phyloP scores from a whole-genome alignment of 2,888 invertebrate genomes.

The Petrolisthes cinctipes region DNA sequence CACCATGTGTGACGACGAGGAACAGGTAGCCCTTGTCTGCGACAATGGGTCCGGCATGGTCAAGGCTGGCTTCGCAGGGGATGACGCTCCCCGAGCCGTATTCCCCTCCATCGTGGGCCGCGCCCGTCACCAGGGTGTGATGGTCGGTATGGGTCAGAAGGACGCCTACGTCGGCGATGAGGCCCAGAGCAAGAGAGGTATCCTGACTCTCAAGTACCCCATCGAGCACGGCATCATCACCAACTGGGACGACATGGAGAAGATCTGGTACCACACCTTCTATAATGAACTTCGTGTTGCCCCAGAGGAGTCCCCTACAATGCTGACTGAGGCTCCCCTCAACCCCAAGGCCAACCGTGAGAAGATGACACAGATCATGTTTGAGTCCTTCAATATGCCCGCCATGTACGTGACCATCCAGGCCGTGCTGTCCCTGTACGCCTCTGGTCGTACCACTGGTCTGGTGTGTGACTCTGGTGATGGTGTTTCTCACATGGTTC shows the following conservation, averaged over 20 bases:
- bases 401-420: constrained; percentile 73
- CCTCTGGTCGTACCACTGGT: constrained; percentile 72
- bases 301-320: constrained; percentile 88
- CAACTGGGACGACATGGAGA: constrained; percentile 99
- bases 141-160: constrained; percentile 98
- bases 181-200: constrained; percentile 85
- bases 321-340: constrained; percentile 86
- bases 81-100: constrained; percentile 44
- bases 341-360: constrained; percentile 96
- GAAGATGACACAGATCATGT: constrained; percentile 84
- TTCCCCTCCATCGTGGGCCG: constrained; percentile 47
- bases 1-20: constrained; percentile 10
- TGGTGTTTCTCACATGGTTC: constrained; percentile 72
- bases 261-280: constrained; percentile 99
- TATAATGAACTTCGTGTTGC: constrained; percentile 96
- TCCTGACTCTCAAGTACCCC: constrained; percentile 74
- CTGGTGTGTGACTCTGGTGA: constrained; percentile 67
- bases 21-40: constrained; percentile 39
- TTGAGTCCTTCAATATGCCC: constrained; percentile 72
- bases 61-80: constrained; percentile 83
- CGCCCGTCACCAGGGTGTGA: constrained; percentile 82
- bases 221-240: constrained; percentile 77
- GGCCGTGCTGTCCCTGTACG: constrained; percentile 73
- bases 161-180: constrained; percentile 97
- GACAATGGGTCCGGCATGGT: constrained; percentile 94